phyloP scores from a whole-genome alignment of 2,888 invertebrate species.

The Axea sp. region DNA sequence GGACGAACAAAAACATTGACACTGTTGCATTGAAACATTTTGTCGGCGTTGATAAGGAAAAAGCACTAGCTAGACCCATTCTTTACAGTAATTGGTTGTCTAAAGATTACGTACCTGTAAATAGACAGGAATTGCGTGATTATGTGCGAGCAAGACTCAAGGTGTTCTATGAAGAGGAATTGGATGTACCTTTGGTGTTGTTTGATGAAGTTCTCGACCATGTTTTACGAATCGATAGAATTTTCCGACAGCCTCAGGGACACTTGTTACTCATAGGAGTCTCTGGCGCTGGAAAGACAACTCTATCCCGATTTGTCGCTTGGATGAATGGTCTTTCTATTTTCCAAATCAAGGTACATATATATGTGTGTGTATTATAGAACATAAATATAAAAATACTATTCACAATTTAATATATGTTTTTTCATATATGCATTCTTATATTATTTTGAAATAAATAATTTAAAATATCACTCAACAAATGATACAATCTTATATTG shows the following conservation, averaged over 20 bases:
- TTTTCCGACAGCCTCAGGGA: slow-evolving; percentile 99
- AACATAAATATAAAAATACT: too few relatives aligned
- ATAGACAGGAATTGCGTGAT: slow-evolving; percentile 95
- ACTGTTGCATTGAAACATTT: slow-evolving; percentile 96
- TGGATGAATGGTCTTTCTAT: slow-evolving; percentile 99
- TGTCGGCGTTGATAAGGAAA: slow-evolving; percentile 91
- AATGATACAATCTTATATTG: too few relatives aligned
- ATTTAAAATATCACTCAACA: too few relatives aligned
- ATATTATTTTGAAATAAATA: neutral
- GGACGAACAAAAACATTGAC: slow-evolving; percentile 99
- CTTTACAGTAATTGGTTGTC: slow-evolving; percentile 99
- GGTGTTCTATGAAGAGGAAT: slow-evolving; percentile 99
- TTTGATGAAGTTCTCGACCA: slow-evolving; percentile 99
- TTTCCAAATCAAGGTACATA: slow-evolving; percentile 99
- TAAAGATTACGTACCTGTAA: slow-evolving; percentile 98
- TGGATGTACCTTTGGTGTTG: slow-evolving; percentile 98
- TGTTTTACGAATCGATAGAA: slow-evolving; percentile 98
- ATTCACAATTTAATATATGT: too few relatives aligned
- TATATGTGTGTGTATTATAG: too few relatives aligned
- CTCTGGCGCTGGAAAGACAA: slow-evolving; percentile 99
- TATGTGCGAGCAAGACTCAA: slow-evolving; percentile 98
- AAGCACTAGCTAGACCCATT: slow-evolving; percentile 95
- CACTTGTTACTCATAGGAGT: slow-evolving; percentile 98
- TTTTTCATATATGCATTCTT: neutral
- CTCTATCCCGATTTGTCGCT: slow-evolving; percentile 98